Conservation (phyloP, 2,888 invertebrate species). For the Eulithis testata region DNA sequence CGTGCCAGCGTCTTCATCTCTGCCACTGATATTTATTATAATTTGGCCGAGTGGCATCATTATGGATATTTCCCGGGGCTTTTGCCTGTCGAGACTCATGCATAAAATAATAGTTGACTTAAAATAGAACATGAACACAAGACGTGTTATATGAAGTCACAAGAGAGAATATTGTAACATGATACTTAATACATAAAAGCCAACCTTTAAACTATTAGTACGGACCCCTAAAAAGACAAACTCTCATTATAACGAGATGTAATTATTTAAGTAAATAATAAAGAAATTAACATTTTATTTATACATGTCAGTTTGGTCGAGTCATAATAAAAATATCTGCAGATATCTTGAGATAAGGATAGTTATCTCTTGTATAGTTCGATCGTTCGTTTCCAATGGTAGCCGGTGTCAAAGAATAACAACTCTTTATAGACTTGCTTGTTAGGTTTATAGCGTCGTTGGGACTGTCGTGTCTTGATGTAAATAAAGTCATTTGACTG, state of each 20-base stretch:
- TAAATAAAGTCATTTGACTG: slow-evolving; percentile 30
- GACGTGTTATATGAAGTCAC: neutral
- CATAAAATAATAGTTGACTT: slow-evolving; percentile 14
- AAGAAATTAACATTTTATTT: too few species aligned
- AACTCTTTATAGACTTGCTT: slow-evolving; percentile 48
- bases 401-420: slow-evolving; percentile 49
- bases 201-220: too few species aligned
- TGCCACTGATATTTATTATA: slow-evolving; percentile 25
- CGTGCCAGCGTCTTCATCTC: slow-evolving; percentile 28
- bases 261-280: too few species aligned
- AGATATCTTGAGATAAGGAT: slow-evolving; percentile 13
- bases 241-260: too few species aligned
- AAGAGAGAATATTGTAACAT: neutral
- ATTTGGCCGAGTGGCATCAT: slow-evolving; percentile 24
- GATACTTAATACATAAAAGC: too few species aligned
- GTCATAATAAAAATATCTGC: neutral
- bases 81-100: slow-evolving; percentile 12
- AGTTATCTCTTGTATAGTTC: slow-evolving; percentile 9
- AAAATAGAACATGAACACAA: neutral
- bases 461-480: slow-evolving; percentile 29
- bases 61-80: slow-evolving; percentile 18
- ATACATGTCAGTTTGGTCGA: neutral
- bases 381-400: slow-evolving; percentile 24
- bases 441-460: slow-evolving; percentile 46
- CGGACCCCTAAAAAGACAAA: too few species aligned